Conservation (phyloP, 1,140 invertebrate genomes). For the Galleria mellonella region DNA sequence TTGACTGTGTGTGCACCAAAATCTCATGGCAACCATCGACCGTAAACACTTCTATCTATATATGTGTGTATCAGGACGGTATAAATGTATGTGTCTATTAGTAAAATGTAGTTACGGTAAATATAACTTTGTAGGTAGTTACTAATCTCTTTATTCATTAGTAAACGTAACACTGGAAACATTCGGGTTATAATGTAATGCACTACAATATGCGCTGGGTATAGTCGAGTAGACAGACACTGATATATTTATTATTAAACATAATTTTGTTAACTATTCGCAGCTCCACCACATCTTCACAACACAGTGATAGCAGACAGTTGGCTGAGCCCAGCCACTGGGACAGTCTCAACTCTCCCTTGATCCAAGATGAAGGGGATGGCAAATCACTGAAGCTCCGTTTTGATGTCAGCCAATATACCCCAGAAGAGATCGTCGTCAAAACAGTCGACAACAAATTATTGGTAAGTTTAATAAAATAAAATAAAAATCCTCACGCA, state of each 20-base stretch:
- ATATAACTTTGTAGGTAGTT: no score
- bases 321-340: slow-evolving; percentile 72
- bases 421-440: slow-evolving; percentile 96
- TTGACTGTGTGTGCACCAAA: not conserved
- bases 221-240: no score
- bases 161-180: not conserved
- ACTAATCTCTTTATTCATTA: not conserved
- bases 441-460: slow-evolving; percentile 97
- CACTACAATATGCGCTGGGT: no score
- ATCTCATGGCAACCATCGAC: not conserved
- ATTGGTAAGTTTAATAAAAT: slow-evolving; percentile 82
- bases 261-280: slow-evolving; percentile 12
- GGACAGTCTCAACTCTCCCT: slow-evolving; percentile 88
- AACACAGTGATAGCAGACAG: slow-evolving; percentile 74
- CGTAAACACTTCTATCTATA: no score
- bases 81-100: no score
- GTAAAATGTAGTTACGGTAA: no score
- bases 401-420: slow-evolving; percentile 96
- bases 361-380: slow-evolving; percentile 92
- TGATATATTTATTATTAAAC: slow-evolving; percentile 5
- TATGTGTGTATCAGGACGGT: no score
- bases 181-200: no score
- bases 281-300: slow-evolving; percentile 78
- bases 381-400: slow-evolving; percentile 92
- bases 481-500: no score